phyloP scores from a whole-genome alignment of 2,888 invertebrate genomes.

The Alsophila aescularia region DNA sequence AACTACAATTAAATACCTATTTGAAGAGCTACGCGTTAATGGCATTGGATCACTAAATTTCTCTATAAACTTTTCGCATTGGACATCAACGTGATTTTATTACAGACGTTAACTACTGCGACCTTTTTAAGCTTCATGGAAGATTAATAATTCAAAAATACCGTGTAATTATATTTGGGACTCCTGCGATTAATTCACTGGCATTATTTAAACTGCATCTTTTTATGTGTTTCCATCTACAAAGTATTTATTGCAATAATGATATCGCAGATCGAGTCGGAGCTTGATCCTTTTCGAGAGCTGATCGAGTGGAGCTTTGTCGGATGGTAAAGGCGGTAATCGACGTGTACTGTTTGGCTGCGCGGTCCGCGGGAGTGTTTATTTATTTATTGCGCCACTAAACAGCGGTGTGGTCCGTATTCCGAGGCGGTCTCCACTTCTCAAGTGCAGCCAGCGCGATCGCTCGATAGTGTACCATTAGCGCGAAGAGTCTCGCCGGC shows the following conservation, averaged over 20 bases:
- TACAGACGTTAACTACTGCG: constrained; percentile 73
- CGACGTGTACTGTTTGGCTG: constrained; percentile 36
- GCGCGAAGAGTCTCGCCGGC: constrained; percentile 83
- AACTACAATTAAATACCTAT: constrained; percentile 47
- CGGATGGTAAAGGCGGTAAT: constrained; percentile 31
- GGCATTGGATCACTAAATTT: constrained; percentile 57
- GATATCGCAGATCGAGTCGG: constrained; percentile 19
- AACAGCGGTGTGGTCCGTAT: constrained; percentile 75
- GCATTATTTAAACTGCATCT: constrained; percentile 26
- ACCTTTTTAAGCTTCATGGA: constrained; percentile 69
- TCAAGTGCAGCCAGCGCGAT: constrained; percentile 72
- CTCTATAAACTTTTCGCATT: constrained; percentile 60
- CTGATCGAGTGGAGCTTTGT: constrained; percentile 21
- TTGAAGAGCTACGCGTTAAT: constrained; percentile 57
- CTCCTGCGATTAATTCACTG: constrained; percentile 52
- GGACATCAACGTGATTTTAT: constrained; percentile 67
- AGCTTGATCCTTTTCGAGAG: constrained; percentile 18
- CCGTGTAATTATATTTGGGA: constrained; percentile 65
- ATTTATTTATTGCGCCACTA: constrained; percentile 75
- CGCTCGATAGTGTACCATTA: constrained; percentile 83
- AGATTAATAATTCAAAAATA: constrained; percentile 64
- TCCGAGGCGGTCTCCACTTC: constrained; percentile 77
- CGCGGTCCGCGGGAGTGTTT: constrained; percentile 49
- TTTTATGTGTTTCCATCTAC: constrained; percentile 24
- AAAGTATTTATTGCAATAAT: constrained; percentile 6